A percentile compares a stretch with the other conserved stretches of the same genome.
These are phyloP conservation scores for Sapajus apella DNA, from an alignment of 2,113 vertebrate species.

Conservation along the genomic window DNA sequence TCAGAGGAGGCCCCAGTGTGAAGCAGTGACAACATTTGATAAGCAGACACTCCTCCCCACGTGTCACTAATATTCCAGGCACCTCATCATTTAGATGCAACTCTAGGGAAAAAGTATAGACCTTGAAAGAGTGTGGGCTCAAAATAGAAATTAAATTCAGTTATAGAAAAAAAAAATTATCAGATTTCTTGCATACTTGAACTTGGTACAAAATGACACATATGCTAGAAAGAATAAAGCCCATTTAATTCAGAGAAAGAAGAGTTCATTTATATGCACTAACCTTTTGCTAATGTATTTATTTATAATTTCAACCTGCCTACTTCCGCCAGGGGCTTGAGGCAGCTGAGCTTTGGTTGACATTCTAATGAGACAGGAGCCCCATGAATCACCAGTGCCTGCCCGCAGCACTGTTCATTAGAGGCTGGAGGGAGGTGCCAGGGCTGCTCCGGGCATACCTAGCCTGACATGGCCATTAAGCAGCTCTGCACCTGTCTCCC, in stretches of 20 bases:
- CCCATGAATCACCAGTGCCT: neutral
- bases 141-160: neutral
- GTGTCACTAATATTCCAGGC: neutral
- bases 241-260: conserved; percentile 7
- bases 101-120: neutral
- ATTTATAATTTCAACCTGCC: conserved; percentile 59
- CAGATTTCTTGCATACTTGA: neutral
- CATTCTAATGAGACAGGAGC: conserved; percentile 62
- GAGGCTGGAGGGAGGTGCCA: neutral
- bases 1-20: neutral
- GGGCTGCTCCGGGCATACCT: conserved; percentile 43
- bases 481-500: conserved; percentile 24
- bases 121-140: neutral
- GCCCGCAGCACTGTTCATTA: conserved; percentile 45
- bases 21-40: neutral
- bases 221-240: neutral
- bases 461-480: conserved; percentile 19
- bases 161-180: neutral
- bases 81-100: neutral
- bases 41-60: neutral
- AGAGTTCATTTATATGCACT: neutral
- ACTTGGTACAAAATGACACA: neutral
- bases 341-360: conserved; percentile 52
- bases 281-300: conserved; percentile 48
- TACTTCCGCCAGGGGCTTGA: conserved; percentile 18